These are phyloP conservation scores for Lathronympha strigana DNA, from an alignment of 2,888 invertebrate species.

Conservation along the genomic window DNA sequence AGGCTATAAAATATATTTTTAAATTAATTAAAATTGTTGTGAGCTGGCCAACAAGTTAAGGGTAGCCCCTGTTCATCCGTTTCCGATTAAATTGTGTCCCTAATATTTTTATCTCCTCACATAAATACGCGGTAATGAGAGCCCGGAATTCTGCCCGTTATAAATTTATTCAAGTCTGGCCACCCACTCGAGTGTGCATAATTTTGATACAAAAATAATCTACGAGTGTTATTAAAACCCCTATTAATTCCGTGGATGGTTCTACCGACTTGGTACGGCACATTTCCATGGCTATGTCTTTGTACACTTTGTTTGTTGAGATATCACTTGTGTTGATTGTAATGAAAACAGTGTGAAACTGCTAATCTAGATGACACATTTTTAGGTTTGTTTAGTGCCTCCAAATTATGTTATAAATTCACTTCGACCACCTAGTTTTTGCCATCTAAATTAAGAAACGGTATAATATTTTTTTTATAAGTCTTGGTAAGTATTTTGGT, in stretches of 20 bases:
- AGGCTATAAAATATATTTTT: slow-evolving; percentile 6
- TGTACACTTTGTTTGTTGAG: too few relatives aligned
- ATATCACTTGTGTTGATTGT: neutral
- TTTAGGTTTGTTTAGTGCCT: too few relatives aligned
- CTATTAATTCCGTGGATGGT: slow-evolving; percentile 63
- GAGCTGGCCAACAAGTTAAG: slow-evolving; percentile 44
- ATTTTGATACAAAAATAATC: slow-evolving; percentile 83
- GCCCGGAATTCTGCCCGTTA: slow-evolving; percentile 75
- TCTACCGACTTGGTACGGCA: slow-evolving; percentile 46
- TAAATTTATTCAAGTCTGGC: slow-evolving; percentile 80
- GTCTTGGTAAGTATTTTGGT: too few relatives aligned
- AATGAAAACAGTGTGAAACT: too few relatives aligned
- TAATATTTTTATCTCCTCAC: slow-evolving; percentile 83
- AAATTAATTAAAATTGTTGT: slow-evolving; percentile 38
- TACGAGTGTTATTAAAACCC: slow-evolving; percentile 71
- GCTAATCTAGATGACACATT: too few relatives aligned
- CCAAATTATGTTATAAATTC: too few relatives aligned
- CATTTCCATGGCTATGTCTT: neutral
- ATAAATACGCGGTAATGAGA: slow-evolving; percentile 83
- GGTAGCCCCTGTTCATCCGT: slow-evolving; percentile 73
- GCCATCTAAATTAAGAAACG: too few relatives aligned
- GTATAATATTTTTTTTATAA: too few relatives aligned
- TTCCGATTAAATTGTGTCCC: slow-evolving; percentile 80
- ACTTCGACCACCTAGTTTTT: too few relatives aligned
- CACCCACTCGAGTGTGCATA: slow-evolving; percentile 79